Evolutionary conservation across 2,888 invertebrate species (phyloP).

Genomic region (Melieria omissa): DNA sequence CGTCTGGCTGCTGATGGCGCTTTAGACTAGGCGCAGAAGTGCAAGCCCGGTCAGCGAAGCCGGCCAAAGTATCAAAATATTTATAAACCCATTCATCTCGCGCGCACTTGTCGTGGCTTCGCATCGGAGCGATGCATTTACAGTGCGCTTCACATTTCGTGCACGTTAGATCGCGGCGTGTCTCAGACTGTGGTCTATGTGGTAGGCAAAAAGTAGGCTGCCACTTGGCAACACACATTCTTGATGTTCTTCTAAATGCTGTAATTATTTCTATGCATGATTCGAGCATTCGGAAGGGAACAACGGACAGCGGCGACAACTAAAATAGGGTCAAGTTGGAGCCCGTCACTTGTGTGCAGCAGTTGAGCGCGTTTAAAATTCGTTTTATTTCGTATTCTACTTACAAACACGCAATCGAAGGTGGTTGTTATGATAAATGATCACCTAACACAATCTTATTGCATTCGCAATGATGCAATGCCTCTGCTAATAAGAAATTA

Average conservation of each 20-base stretch:
- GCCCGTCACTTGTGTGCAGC: no score
- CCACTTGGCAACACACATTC: slow-evolving; percentile 43
- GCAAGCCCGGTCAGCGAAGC: background rate
- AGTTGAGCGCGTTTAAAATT: no score
- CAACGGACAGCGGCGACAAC: no score
- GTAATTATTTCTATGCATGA: slow-evolving; percentile 41
- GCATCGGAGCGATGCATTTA: background rate
- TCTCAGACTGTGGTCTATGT: background rate
- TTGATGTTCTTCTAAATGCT: slow-evolving; percentile 44
- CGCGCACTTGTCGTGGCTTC: slow-evolving; percentile 39
- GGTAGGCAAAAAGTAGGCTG: slow-evolving; percentile 32
- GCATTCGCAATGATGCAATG: no score
- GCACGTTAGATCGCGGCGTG: background rate
- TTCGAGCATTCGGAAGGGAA: no score
- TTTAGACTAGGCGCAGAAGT: background rate
- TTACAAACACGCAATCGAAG: no score
- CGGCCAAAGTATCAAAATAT: slow-evolving; percentile 53
- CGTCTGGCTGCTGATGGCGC: background rate
- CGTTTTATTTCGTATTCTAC: no score
- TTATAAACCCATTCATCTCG: slow-evolving; percentile 60
- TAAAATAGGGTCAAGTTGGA: no score
- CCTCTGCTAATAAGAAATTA: no score
- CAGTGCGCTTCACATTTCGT: background rate
- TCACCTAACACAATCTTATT: no score
- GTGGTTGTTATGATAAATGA: no score